phyloP scores from a whole-genome alignment of 2,888 invertebrate genomes.

The Scotopteryx bipunctaria region DNA sequence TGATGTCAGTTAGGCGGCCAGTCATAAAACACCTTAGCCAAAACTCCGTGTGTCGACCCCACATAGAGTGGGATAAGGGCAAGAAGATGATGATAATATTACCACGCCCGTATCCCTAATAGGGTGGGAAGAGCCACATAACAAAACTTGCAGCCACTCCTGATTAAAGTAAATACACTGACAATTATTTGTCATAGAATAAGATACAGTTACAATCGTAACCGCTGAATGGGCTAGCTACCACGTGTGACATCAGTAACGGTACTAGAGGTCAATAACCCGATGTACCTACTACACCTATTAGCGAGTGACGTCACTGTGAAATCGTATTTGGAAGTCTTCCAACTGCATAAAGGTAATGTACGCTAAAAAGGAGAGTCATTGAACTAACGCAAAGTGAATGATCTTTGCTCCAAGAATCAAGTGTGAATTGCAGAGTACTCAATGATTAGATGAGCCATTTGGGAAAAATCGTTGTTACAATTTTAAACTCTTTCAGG shows the following conservation, averaged over 20 bases:
- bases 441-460: background rate
- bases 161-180: too few relatives aligned
- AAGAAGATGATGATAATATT: too few relatives aligned
- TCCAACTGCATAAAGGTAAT: conserved; percentile 16
- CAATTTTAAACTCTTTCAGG: too few relatives aligned
- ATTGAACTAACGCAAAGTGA: background rate
- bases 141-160: too few relatives aligned
- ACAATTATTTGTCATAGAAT: background rate
- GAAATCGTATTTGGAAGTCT: conserved; percentile 5
- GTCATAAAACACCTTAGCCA: too few relatives aligned
- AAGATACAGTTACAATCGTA: background rate
- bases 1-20: too few relatives aligned
- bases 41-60: too few relatives aligned
- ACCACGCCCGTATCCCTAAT: too few relatives aligned
- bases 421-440: too few relatives aligned
- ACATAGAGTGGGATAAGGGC: too few relatives aligned
- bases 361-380: conserved; percentile 8
- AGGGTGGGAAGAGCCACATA: too few relatives aligned
- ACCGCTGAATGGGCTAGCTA: background rate
- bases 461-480: too few relatives aligned
- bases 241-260: conserved; percentile 33
- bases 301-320: conserved; percentile 22
- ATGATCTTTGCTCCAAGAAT: background rate
- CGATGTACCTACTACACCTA: conserved; percentile 5
- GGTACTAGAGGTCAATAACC: conserved; percentile 28